Conservation (phyloP, 92 coral and sea anemone genomes). For the Parazoanthus darwini region DNA sequence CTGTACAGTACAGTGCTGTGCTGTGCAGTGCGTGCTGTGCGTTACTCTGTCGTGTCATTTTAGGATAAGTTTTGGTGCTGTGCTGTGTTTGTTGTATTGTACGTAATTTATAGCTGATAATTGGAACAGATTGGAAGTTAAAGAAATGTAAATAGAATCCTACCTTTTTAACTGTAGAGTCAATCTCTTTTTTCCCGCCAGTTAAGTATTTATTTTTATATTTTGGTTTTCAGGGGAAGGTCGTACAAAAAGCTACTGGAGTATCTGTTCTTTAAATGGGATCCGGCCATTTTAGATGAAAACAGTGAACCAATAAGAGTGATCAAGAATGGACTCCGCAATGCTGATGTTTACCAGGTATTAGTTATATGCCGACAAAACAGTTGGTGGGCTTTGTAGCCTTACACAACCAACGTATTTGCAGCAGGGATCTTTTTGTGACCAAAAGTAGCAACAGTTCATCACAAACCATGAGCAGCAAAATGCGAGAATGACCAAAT, state of each 20-base stretch:
- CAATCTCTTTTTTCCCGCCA: background rate
- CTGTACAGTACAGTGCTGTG: too few species aligned
- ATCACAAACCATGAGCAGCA: too few species aligned
- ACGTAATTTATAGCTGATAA: too few species aligned
- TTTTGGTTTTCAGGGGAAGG: conserved; percentile 64
- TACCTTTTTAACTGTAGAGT: background rate
- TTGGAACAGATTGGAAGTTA: too few species aligned
- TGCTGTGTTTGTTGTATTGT: too few species aligned
- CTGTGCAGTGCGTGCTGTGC: too few species aligned
- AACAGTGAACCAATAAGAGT: conserved; percentile 78
- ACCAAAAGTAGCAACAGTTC: too few species aligned
- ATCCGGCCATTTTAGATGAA: conserved; percentile 62
- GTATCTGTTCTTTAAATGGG: conserved; percentile 91
- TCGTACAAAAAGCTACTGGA: conserved; percentile 80
- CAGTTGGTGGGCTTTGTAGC: background rate
- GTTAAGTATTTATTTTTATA: background rate
- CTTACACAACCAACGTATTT: background rate
- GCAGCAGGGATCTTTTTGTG: too few species aligned
- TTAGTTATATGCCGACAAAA: background rate
- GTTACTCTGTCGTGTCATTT: too few species aligned
- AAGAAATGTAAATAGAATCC: background rate
- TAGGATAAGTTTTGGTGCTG: too few species aligned
- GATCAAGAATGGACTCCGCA: conserved; percentile 78
- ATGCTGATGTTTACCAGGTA: conserved; percentile 67
- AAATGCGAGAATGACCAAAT: too few species aligned